Base-by-base conservation (phyloP, 2,113 vertebrate genomes). In the Maccullochella peelii region DNA sequence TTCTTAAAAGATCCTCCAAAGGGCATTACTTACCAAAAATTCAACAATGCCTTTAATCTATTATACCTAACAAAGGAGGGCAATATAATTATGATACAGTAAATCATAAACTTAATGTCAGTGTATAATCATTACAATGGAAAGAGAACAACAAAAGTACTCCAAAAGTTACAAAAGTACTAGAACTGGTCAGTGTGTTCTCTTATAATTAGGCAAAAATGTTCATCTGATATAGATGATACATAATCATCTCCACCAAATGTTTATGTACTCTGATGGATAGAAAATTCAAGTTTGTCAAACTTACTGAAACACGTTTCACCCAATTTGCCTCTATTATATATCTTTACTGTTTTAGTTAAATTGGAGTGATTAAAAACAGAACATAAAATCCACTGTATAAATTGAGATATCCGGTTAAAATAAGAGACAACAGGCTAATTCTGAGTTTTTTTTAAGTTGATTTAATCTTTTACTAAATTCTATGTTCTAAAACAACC, bases 1-100 rank as follows among this genome's bases (percentile, higher is more conserved):
- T 44, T 59, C 69, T 76, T 36, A 87, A 82, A 75, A 68, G 52
- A 58, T 23, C 40, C 15, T 72, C 3, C 57, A 38, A 27, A 68
- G 30, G 27, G 15, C 52, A 50, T 76, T 68, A 59, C 23, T 61
- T 25, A 38, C 5, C 15, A 47, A 33, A 58, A 10, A 2, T 65
- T 63, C 18, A 61, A 16, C 30, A 61, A 16, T 59, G 55, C 40
- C 23, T 73, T 55, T 65, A 23, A 59, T 66, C 36, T 67, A 21
- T 40, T 76, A 40, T 36, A 47, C 2, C 1, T 42, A 59, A 52
- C 66, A 25, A 18, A 44, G 52, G 25, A 36, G 30, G 65, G 20
- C 20, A 47, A 11, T 36, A 7, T 73, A 18, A 47, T 54, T 42
- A 10, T 61, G 18, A 44, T 21, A 30, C 6, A 15, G 10, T 27